Conservation (phyloP, 2,888 invertebrate species). For the Adelphocoris suturalis region DNA sequence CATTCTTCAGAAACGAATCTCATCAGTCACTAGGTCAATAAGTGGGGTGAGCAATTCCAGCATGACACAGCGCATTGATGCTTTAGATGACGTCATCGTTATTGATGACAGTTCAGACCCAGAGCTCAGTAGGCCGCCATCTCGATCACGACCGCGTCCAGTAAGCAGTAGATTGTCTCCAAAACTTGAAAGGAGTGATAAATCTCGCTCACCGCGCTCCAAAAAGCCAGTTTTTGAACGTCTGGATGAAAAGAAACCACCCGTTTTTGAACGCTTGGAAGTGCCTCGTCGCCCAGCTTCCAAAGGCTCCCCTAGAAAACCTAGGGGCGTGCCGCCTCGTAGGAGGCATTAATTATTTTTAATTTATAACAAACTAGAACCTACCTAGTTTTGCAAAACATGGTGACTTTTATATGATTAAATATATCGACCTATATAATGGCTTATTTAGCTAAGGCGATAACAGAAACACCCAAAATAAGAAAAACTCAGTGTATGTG, state of each 20-base stretch:
- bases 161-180: background rate
- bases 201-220: background rate
- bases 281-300: background rate
- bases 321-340: background rate
- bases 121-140: slow-evolving; percentile 17
- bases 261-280: slow-evolving; percentile 43
- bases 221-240: slow-evolving; percentile 53
- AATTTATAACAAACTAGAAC: background rate
- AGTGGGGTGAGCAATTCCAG: background rate
- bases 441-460: background rate
- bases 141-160: background rate
- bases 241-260: slow-evolving; percentile 43
- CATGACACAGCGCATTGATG: background rate
- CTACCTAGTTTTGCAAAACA: background rate
- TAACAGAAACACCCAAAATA: too few relatives aligned
- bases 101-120: slow-evolving; percentile 8
- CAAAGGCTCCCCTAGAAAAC: background rate
- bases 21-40: background rate
- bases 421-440: too few relatives aligned
- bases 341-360: slow-evolving; percentile 12
- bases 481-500: too few relatives aligned
- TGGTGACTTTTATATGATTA: background rate
- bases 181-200: background rate
- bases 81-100: background rate
- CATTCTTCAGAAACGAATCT: slow-evolving; percentile 23